These are phyloP conservation scores for Acleris emargana DNA, from an alignment of 2,888 invertebrate genomes.

Conservation along the genomic window DNA sequence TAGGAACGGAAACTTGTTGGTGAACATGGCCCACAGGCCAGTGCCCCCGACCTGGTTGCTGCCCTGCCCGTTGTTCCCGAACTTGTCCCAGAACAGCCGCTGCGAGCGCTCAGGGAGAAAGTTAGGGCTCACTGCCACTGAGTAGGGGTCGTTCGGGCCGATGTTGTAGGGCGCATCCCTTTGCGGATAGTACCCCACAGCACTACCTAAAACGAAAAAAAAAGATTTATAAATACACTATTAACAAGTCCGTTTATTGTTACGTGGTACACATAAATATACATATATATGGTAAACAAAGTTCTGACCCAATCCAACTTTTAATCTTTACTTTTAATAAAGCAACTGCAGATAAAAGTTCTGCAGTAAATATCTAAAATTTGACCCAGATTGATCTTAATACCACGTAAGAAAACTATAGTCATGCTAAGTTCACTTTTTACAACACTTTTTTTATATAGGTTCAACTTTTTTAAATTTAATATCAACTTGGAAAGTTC, in stretches of 20 bases:
- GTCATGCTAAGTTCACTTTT: neutral
- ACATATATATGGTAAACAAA: too few relatives aligned
- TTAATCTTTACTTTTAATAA: too few relatives aligned
- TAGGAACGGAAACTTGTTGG: constrained; percentile 75
- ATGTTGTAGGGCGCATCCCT: constrained; percentile 67
- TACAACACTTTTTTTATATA: neutral
- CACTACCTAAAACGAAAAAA: constrained; percentile 63
- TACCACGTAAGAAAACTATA: neutral
- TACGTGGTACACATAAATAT: too few relatives aligned
- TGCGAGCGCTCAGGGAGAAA: constrained; percentile 67
- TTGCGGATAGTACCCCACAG: constrained; percentile 66
- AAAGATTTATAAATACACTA: neutral
- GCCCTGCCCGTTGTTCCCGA: constrained; percentile 62
- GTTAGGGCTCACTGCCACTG: constrained; percentile 56
- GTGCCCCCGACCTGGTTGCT: constrained; percentile 76
- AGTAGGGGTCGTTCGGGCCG: constrained; percentile 66
- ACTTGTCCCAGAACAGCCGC: constrained; percentile 59
- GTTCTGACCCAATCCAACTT: too few relatives aligned
- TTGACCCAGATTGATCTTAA: neutral
- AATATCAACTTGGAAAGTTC: neutral
- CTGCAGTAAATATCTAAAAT: too few relatives aligned
- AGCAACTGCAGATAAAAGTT: too few relatives aligned
- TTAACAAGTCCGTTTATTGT: too few relatives aligned
- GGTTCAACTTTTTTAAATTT: too few relatives aligned
- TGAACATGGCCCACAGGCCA: constrained; percentile 70